A percentile compares a stretch with the other conserved stretches of the same genome.
Evolutionary conservation across 2,888 invertebrate genomes (phyloP).

Genomic region (Teleiodes luculella): DNA sequence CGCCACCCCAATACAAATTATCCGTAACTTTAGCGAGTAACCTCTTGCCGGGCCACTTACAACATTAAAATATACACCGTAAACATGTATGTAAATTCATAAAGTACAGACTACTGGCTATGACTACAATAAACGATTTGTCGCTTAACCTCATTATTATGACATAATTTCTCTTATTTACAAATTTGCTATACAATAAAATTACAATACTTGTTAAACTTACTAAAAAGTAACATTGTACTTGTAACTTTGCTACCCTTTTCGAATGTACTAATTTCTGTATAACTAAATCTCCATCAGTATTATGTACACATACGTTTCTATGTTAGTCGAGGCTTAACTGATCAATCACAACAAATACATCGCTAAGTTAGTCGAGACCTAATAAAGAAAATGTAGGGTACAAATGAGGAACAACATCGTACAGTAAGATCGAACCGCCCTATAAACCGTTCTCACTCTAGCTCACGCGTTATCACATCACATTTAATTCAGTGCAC

Average conservation of each 20-base stretch:
- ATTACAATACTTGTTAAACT: conserved; percentile 59
- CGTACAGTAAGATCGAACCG: too few relatives aligned
- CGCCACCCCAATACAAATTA: neutral
- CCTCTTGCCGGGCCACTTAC: conserved; percentile 52
- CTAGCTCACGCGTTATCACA: conserved; percentile 51
- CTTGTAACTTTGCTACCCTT: conserved; percentile 69
- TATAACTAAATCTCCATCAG: conserved; percentile 45
- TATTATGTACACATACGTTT: conserved; percentile 63
- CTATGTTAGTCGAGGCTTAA: conserved; percentile 73
- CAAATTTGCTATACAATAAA: conserved; percentile 65
- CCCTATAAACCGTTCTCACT: conserved; percentile 62
- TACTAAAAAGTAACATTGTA: conserved; percentile 76
- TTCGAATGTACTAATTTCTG: conserved; percentile 66
- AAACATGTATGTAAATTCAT: conserved; percentile 57
- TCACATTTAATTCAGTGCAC: conserved; percentile 61
- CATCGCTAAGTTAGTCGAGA: conserved; percentile 68
- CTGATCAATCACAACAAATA: conserved; percentile 70
- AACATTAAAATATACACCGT: conserved; percentile 50
- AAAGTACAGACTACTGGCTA: conserved; percentile 68
- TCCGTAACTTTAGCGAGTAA: conserved; percentile 21
- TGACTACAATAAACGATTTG: conserved; percentile 76
- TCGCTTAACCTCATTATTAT: conserved; percentile 76
- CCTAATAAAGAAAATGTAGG: conserved; percentile 65
- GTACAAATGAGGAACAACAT: conserved; percentile 70
- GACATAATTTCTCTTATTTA: conserved; percentile 77